Base-by-base conservation (phyloP, 2,888 invertebrate genomes). In the Chirona hameri region DNA sequence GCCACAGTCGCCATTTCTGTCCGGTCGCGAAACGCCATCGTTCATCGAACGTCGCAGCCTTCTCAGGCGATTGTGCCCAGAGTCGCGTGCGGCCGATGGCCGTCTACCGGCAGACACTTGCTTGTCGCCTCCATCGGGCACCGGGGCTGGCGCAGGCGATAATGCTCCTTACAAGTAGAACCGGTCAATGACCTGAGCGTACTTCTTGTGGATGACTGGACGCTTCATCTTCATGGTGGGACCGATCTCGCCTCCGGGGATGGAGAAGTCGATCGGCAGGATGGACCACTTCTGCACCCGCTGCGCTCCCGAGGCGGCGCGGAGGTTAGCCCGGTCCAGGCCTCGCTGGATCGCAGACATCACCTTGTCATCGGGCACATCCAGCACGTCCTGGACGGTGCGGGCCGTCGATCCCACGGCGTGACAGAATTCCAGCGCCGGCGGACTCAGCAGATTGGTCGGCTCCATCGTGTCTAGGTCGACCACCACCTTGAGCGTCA, bases 161-260 rank as follows among this genome's bases (percentile, higher is more conserved):
- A 52, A 52, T 52, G 18, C 7, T 1, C 52, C 27, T 65, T 82
- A 82, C 52, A 83, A 82, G 65, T 85, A 84, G 57, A 85, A 84
- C 18, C 84, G 82, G 72, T 85, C 85, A 52, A 85, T 85, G 0
- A 84, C 84, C 46, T 85, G 83, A 9, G 81, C 90, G 88, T 96
- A 96, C 90, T 93, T 94, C 85, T 93, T 91, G 85, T 90, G 89
- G 9, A 96, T 93, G 81, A 94, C 90, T 86, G 92, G 93, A 86
- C 96, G 91, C 88, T 93, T 94, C 79, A 96, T 89, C 89, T 97
- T 97, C 87, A 97, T 89, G 82, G 97, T 97, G 84, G 96, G 96
- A 93, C 96, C 96, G 87, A 97, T 89, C 90, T 97, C 97, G 85
- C 96, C 97, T 14, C 94, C 94, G 81, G 91, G 90, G 84, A 96